phyloP scores from a whole-genome alignment of 2,113 vertebrate genomes.

The Elgaria multicarinata region DNA sequence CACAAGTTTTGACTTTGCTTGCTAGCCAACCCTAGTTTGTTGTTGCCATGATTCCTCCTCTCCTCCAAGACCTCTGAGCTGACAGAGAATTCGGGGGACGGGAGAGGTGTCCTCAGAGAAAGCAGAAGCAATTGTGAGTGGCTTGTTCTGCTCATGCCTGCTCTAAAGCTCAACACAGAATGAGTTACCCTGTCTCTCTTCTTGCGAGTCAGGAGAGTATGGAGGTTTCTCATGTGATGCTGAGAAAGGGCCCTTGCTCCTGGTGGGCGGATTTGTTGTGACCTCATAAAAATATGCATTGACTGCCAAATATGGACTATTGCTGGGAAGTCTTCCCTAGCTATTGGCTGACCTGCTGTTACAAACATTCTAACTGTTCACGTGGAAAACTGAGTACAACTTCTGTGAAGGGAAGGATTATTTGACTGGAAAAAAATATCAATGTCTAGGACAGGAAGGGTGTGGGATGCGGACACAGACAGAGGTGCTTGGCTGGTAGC shows the following conservation, averaged over 20 bases:
- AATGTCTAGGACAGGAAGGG: background rate
- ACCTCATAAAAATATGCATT: background rate
- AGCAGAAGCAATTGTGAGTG: background rate
- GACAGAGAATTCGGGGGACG: background rate
- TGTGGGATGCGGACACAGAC: background rate
- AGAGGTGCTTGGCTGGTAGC: background rate
- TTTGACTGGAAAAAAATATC: background rate
- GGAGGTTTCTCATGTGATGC: background rate
- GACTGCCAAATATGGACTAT: background rate
- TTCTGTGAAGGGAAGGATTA: background rate
- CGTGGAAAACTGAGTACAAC: background rate
- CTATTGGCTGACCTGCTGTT: background rate
- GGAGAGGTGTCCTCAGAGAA: background rate
- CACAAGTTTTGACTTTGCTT: background rate
- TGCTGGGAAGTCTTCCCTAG: background rate
- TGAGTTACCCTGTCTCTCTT: background rate
- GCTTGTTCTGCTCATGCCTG: background rate
- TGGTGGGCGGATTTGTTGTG: background rate
- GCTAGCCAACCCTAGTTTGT: too few species aligned
- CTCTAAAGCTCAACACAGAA: background rate
- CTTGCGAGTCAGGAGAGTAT: background rate
- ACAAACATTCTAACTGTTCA: background rate
- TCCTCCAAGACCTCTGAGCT: background rate
- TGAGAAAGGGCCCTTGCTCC: background rate
- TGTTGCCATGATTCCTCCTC: background rate